Conservation (phyloP, 2,888 invertebrate species). For the Ormyrus nitidulus region DNA sequence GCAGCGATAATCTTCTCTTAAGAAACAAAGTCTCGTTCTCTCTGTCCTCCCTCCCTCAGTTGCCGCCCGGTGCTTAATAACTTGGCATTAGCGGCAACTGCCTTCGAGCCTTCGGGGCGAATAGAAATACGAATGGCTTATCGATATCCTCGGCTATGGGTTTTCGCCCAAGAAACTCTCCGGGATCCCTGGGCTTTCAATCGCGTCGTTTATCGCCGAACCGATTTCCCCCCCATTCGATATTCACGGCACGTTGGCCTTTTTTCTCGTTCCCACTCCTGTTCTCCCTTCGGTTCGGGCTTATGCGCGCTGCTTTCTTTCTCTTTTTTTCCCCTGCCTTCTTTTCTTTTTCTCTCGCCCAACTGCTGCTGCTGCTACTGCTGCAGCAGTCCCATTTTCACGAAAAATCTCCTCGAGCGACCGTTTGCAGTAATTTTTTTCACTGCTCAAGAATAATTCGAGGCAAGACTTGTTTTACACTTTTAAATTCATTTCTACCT, state of each 20-base stretch:
- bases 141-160: constrained; percentile 61
- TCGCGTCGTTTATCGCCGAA: constrained; percentile 69
- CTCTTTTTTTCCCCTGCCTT: background rate
- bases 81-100: constrained; percentile 60
- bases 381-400: background rate
- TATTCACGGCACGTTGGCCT: constrained; percentile 67
- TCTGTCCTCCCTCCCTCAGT: constrained; percentile 38
- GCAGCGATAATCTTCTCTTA: constrained; percentile 34
- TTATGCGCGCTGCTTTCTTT: constrained; percentile 38
- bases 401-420: constrained; percentile 46
- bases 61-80: constrained; percentile 57
- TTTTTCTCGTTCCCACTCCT: constrained; percentile 55
- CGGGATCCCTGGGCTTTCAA: constrained; percentile 64
- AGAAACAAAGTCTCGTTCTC: constrained; percentile 36
- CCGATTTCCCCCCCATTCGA: constrained; percentile 67
- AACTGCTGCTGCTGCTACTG: no score
- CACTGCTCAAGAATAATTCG: constrained; percentile 16
- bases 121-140: constrained; percentile 66
- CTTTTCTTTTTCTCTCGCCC: background rate
- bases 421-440: constrained; percentile 34
- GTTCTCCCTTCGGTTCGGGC: constrained; percentile 36
- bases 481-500: background rate
- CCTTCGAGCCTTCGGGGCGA: constrained; percentile 48
- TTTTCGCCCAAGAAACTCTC: constrained; percentile 56
- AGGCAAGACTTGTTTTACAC: background rate